phyloP scores from a whole-genome alignment of 2,113 vertebrate genomes.

The Hypocryptadius cinnamomeus region DNA sequence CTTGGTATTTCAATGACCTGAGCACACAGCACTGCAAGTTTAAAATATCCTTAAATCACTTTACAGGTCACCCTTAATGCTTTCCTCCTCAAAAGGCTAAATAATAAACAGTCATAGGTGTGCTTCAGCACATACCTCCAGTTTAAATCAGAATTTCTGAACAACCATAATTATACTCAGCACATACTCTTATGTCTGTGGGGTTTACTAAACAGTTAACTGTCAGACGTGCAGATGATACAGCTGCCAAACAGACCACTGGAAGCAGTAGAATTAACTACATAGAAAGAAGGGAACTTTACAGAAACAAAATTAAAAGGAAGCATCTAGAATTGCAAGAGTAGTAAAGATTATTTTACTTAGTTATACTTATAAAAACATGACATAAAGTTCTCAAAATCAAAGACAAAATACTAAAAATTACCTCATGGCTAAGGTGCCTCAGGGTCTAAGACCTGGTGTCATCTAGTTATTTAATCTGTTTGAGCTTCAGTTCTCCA shows the following conservation, averaged over 20 bases:
- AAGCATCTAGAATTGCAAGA: not conserved
- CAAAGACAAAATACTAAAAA: not conserved
- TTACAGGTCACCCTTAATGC: not conserved
- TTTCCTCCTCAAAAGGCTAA: not conserved
- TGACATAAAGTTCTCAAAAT: not conserved
- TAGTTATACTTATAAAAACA: not conserved
- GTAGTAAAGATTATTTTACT: not conserved
- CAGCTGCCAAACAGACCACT: not conserved
- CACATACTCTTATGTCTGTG: not conserved
- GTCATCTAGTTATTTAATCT: not conserved
- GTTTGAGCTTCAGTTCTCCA: not conserved
- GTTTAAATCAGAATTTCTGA: not conserved
- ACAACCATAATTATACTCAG: not conserved
- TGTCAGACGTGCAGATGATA: not conserved
- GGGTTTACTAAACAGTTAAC: not conserved
- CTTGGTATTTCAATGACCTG: not conserved
- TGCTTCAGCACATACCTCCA: not conserved
- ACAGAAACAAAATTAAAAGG: not conserved
- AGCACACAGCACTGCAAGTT: not conserved
- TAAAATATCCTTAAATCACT: not conserved
- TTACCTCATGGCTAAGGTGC: not conserved
- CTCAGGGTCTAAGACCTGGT: not conserved
- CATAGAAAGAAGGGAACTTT: not conserved
- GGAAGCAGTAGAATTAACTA: not conserved
- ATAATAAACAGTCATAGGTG: not conserved